Evolutionary conservation across 2,888 invertebrate species (phyloP).

Genomic region (Scaptomyza tumidula): DNA sequence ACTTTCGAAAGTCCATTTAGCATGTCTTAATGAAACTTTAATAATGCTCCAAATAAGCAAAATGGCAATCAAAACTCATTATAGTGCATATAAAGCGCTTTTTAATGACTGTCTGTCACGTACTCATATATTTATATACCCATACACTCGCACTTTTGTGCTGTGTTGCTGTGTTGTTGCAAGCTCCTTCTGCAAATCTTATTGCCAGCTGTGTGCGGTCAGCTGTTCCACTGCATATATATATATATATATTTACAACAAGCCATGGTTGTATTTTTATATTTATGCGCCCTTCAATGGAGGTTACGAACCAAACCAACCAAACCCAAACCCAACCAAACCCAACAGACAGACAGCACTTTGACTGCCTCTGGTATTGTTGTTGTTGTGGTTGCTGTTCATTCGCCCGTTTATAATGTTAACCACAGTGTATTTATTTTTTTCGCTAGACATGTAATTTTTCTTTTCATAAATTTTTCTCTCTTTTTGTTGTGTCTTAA

Average conservation of each 20-base stretch:
- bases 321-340: not conserved
- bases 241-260: constrained; percentile 32
- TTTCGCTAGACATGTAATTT: constrained; percentile 60
- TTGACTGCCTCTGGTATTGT: constrained; percentile 7
- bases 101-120: constrained; percentile 57
- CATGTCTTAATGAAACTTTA: constrained; percentile 77
- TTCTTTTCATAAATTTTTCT: constrained; percentile 22
- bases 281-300: constrained; percentile 63
- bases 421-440: constrained; percentile 59
- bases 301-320: constrained; percentile 48
- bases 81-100: constrained; percentile 57
- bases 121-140: not conserved
- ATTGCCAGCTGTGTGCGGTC: constrained; percentile 40
- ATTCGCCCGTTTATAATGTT: constrained; percentile 75
- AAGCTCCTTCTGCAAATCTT: constrained; percentile 23
- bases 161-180: constrained; percentile 9
- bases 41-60: constrained; percentile 77
- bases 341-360: constrained; percentile 26
- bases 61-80: constrained; percentile 67
- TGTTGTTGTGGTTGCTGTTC: constrained; percentile 59
- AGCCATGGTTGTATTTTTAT: constrained; percentile 10
- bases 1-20: constrained; percentile 78
- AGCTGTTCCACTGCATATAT: constrained; percentile 37
- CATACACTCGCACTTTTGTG: not conserved
- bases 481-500: constrained; percentile 16